A percentile compares a stretch with the other conserved stretches of the same genome.
Conservation (phyloP, 2,113 vertebrate species). For the Hippocampus guttulatus region DNA sequence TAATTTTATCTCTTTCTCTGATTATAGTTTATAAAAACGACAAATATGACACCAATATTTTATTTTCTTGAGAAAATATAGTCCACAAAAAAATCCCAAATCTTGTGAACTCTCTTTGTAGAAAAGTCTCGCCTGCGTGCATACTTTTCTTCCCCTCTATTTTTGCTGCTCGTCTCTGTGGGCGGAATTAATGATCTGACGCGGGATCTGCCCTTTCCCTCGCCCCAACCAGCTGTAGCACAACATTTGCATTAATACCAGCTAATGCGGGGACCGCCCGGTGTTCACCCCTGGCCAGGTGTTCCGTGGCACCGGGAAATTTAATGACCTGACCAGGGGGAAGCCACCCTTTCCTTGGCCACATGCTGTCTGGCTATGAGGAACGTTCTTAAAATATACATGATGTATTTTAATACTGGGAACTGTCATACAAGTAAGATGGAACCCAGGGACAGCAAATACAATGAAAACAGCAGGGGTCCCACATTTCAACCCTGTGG, state of each 20-base stretch:
- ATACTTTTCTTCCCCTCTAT: neutral
- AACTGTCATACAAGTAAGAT: neutral
- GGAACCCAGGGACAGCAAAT: no score
- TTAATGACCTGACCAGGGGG: conserved; percentile 62
- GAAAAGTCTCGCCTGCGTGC: neutral
- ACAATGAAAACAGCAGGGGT: no score
- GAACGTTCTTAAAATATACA: neutral
- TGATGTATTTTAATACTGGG: neutral
- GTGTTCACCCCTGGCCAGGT: conserved; percentile 51
- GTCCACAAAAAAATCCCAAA: no score
- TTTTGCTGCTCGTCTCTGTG: conserved; percentile 19
- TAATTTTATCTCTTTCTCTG: no score
- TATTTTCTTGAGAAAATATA: neutral
- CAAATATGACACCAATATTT: no score
- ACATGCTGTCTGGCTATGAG: conserved; percentile 14
- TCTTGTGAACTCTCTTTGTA: neutral
- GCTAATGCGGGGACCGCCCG: conserved; percentile 50
- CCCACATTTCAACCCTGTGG: no score
- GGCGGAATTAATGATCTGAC: conserved; percentile 57
- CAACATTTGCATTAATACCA: conserved; percentile 52
- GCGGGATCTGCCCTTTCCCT: conserved; percentile 58
- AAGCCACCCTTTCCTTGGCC: conserved; percentile 38
- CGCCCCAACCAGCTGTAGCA: conserved; percentile 59
- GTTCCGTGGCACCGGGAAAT: conserved; percentile 50
- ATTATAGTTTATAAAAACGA: no score